These are phyloP conservation scores for Melieria omissa DNA, from an alignment of 2,888 invertebrate species.

Conservation along the genomic window DNA sequence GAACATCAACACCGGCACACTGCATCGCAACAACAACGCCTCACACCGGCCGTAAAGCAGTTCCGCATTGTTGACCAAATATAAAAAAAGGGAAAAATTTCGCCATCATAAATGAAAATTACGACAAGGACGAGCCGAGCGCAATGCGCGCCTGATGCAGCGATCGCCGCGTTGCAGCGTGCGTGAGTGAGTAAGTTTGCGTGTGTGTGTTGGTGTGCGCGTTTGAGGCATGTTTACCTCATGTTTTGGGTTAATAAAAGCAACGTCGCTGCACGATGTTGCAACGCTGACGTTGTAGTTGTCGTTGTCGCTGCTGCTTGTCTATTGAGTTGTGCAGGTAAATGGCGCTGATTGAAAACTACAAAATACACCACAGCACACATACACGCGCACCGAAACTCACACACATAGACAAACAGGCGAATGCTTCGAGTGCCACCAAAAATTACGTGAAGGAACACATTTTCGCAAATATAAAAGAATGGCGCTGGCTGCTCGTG, in stretches of 20 bases:
- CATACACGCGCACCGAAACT: neutral
- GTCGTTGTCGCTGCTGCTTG: too few species aligned
- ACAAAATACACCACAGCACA: slow-evolving; percentile 10
- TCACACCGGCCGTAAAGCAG: slow-evolving; percentile 11
- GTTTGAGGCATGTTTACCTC: too few species aligned
- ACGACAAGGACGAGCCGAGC: slow-evolving; percentile 6
- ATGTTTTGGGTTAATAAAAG: slow-evolving; percentile 2
- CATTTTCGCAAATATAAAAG: too few species aligned
- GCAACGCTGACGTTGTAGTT: neutral
- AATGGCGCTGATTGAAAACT: slow-evolving; percentile 21
- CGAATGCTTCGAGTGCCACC: too few species aligned
- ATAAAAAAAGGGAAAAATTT: slow-evolving; percentile 48
- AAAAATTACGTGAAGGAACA: too few species aligned
- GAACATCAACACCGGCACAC: neutral
- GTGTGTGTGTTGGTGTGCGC: too few species aligned
- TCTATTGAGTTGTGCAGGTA: neutral
- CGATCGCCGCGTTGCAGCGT: too few species aligned
- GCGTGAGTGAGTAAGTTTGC: too few species aligned
- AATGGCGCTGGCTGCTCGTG: too few species aligned
- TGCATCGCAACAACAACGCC: slow-evolving; percentile 1
- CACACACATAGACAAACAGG: neutral
- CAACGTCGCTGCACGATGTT: neutral
- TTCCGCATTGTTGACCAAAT: slow-evolving; percentile 58
- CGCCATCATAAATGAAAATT: slow-evolving; percentile 36
- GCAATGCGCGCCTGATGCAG: neutral